Evolutionary conservation across 2,797 vertebrate genomes (phyloP).

Genomic region (Artibeus lituratus): DNA sequence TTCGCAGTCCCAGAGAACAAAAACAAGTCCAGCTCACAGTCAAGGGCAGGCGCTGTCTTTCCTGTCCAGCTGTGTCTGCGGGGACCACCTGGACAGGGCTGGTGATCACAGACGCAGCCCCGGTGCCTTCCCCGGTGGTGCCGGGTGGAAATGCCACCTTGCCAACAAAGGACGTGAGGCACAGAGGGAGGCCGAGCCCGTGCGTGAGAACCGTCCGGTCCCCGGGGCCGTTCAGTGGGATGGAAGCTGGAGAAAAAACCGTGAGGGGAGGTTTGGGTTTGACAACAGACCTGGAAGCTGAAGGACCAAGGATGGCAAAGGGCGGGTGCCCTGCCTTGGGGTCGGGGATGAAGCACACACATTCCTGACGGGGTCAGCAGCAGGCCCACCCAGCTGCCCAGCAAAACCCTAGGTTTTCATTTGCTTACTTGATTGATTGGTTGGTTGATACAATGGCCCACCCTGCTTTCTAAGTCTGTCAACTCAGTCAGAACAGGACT

Average conservation of each 20-base stretch:
- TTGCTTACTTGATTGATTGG: no score
- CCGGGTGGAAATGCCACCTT: not conserved
- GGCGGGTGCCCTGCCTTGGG: not conserved
- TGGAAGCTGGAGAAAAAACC: not conserved
- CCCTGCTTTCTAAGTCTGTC: not conserved
- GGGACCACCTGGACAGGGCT: not conserved
- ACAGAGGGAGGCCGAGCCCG: not conserved
- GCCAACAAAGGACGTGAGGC: not conserved
- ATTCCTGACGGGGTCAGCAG: not conserved
- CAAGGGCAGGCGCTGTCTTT: not conserved
- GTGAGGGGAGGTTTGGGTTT: not conserved
- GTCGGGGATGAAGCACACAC: not conserved
- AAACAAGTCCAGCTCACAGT: not conserved
- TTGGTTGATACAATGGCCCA: not conserved
- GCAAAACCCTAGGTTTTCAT: fast-evolving
- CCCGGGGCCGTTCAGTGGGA: not conserved
- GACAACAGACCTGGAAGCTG: not conserved
- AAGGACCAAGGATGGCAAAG: not conserved
- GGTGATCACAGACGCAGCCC: fast-evolving
- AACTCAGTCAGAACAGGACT: not conserved
- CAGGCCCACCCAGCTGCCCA: fast-evolving
- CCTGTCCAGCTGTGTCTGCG: not conserved
- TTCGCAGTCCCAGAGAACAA: constrained; percentile 11
- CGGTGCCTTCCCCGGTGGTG: not conserved
- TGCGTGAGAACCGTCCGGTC: not conserved